Percentiles rank a stretch among this genome's conserved stretches.
These are phyloP conservation scores for Tetrao urogallus DNA, from an alignment of 2,113 vertebrate genomes.

Conservation along the genomic window DNA sequence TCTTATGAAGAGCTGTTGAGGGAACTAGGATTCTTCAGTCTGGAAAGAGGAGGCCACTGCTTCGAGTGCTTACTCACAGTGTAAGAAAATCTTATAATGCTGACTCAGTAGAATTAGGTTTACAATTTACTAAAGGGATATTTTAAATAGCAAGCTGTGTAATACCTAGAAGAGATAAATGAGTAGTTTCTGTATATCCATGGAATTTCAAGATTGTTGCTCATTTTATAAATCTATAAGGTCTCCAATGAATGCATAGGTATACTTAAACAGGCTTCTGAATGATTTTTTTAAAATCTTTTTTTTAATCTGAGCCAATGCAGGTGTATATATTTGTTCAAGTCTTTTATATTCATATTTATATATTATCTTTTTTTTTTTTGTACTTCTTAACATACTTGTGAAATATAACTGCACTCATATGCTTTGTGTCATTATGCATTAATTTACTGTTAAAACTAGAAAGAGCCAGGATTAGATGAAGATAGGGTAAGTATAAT, in stretches of 20 bases:
- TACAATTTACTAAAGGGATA: background rate
- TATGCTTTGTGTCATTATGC: background rate
- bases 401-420: background rate
- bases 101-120: background rate
- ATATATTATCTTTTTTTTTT: background rate
- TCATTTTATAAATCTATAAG: background rate
- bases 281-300: background rate
- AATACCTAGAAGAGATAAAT: background rate
- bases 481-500: background rate
- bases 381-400: background rate
- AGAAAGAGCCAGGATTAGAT: background rate
- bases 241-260: background rate
- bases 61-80: background rate
- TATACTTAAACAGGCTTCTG: background rate
- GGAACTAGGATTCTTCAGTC: no score
- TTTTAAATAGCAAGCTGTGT: background rate
- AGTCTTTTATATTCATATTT: background rate
- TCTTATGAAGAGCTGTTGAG: no score
- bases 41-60: no score
- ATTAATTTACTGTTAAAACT: background rate
- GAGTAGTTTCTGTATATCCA: background rate
- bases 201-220: background rate
- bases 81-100: background rate
- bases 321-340: background rate
- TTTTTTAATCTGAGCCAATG: background rate